Evolutionary conservation across 2,113 vertebrate genomes (phyloP).

Genomic region (Tonatia bakeri): DNA sequence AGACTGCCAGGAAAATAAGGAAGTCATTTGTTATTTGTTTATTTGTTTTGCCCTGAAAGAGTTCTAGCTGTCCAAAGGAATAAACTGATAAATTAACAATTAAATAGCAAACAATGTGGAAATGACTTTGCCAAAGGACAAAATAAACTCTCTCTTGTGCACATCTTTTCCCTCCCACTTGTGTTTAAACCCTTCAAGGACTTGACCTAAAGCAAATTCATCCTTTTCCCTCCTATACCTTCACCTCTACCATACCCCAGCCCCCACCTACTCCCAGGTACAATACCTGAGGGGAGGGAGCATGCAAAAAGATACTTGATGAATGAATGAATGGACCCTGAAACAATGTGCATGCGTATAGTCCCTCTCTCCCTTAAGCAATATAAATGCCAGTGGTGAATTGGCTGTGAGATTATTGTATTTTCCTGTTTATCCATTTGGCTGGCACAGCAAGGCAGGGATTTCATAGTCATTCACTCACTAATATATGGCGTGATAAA

Average conservation of each 20-base stretch:
- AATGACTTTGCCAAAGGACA: neutral
- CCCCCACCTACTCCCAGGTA: neutral
- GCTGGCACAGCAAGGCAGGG: constrained; percentile 44
- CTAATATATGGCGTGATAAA: constrained; percentile 71
- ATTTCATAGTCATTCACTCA: constrained; percentile 59
- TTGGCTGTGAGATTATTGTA: constrained; percentile 49
- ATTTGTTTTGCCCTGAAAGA: neutral
- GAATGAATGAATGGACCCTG: constrained; percentile 1
- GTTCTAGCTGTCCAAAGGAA: neutral
- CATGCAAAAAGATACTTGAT: neutral
- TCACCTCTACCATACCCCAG: neutral
- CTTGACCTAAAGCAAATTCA: neutral
- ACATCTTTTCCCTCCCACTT: neutral
- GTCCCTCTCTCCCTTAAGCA: neutral
- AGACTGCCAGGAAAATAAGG: neutral
- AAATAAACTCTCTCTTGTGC: neutral
- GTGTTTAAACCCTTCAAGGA: neutral
- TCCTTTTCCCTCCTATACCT: neutral
- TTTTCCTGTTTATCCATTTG: constrained; percentile 71
- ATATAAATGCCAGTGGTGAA: constrained; percentile 56
- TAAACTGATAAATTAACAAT: neutral
- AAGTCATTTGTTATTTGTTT: neutral
- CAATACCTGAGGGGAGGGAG: neutral
- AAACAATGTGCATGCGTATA: neutral
- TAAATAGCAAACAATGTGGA: neutral